These are phyloP conservation scores for Chaetoderma sp. DNA, from an alignment of 2,888 invertebrate genomes.

Conservation along the genomic window DNA sequence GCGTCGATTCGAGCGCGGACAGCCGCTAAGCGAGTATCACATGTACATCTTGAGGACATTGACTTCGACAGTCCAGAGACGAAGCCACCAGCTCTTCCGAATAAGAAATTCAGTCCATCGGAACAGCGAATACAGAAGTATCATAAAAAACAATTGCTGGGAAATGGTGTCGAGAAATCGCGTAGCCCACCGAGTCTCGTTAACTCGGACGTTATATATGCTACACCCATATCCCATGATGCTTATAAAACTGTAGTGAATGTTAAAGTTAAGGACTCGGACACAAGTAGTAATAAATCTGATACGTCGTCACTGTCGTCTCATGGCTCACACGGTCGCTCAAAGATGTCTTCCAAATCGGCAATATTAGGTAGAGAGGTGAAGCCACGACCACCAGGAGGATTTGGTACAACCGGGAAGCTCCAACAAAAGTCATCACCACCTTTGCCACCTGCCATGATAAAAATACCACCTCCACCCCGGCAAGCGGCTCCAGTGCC, in stretches of 20 bases:
- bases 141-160: slow-evolving; percentile 38
- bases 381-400: background rate
- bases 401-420: too few relatives aligned
- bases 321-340: background rate
- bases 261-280: background rate
- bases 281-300: background rate
- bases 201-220: slow-evolving; percentile 33
- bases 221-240: slow-evolving; percentile 31
- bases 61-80: background rate
- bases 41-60: slow-evolving; percentile 50
- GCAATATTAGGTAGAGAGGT: background rate
- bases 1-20: slow-evolving; percentile 90
- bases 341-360: background rate
- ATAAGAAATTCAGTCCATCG: slow-evolving; percentile 47
- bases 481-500: slow-evolving; percentile 40
- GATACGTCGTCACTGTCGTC: background rate
- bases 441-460: slow-evolving; percentile 8
- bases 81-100: background rate
- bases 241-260: slow-evolving; percentile 6
- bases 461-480: slow-evolving; percentile 38
- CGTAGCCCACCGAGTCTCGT: slow-evolving; percentile 55
- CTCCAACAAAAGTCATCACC: too few relatives aligned
- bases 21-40: slow-evolving; percentile 56
- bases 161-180: slow-evolving; percentile 48
- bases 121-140: slow-evolving; percentile 50